Evolutionary conservation across 2,797 vertebrate species (phyloP).

Genomic region (Limnodromus scolopaceus): DNA sequence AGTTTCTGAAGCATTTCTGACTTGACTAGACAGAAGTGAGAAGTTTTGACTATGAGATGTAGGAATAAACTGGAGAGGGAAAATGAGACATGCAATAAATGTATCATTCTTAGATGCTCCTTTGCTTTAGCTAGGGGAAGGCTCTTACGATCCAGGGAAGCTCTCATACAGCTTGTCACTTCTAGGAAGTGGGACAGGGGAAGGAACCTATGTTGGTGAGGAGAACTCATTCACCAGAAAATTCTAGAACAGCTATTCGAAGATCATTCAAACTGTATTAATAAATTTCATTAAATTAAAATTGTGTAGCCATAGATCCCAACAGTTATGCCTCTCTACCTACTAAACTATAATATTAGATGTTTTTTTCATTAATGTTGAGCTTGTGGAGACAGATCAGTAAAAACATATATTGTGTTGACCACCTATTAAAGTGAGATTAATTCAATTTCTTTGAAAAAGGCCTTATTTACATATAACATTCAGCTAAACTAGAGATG

Average conservation of each 20-base stretch:
- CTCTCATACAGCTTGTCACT: background rate
- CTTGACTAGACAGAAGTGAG: background rate
- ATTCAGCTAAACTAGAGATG: background rate
- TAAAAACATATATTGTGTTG: background rate
- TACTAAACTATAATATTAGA: background rate
- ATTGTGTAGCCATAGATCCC: background rate
- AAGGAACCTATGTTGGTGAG: background rate
- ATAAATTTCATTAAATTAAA: background rate
- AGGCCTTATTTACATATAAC: background rate
- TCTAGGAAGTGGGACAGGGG: background rate
- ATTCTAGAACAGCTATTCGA: background rate
- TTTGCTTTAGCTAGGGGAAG: background rate
- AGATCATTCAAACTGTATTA: background rate
- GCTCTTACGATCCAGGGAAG: background rate
- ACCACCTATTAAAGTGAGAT: background rate
- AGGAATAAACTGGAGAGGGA: background rate
- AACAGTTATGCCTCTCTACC: background rate
- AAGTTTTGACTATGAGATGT: background rate
- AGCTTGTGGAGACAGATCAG: background rate
- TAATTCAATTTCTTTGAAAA: background rate
- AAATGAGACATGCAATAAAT: background rate
- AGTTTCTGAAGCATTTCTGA: background rate
- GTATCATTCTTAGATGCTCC: fast-evolving
- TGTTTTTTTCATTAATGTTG: background rate
- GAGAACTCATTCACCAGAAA: background rate